Evolutionary conservation across 2,888 invertebrate species (phyloP).

Genomic region (Ellobium chinense): DNA sequence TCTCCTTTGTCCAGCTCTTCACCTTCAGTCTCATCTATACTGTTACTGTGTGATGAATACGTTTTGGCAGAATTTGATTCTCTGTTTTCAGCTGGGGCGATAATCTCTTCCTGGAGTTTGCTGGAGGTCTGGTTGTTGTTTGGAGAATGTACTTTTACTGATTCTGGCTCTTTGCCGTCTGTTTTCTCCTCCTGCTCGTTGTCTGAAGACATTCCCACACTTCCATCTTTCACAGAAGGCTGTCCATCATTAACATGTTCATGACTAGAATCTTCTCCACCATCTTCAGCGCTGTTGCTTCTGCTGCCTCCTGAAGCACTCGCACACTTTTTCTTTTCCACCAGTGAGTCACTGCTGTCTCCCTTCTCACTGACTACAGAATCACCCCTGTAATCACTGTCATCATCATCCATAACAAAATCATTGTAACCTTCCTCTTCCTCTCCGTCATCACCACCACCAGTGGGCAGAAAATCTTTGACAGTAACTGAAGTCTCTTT

Average conservation of each 20-base stretch:
- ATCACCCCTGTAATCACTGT: conserved; percentile 29
- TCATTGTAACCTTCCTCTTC: neutral
- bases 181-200: too few species aligned
- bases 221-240: neutral
- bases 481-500: too few species aligned
- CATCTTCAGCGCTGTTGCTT: conserved; percentile 22
- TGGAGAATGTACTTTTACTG: too few species aligned
- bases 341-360: neutral
- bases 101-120: too few species aligned
- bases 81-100: too few species aligned
- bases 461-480: neutral
- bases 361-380: conserved; percentile 22
- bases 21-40: too few species aligned
- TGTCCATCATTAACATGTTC: neutral
- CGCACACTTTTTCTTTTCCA: neutral
- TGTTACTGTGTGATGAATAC: too few species aligned
- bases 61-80: too few species aligned
- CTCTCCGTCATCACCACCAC: neutral
- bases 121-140: too few species aligned
- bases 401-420: conserved; percentile 16
- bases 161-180: too few species aligned
- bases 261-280: neutral
- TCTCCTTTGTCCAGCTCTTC: too few species aligned
- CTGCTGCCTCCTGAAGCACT: neutral
- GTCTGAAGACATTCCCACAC: too few species aligned